Conservation (phyloP, 2,888 invertebrate genomes). For the Phorcus lineatus region DNA sequence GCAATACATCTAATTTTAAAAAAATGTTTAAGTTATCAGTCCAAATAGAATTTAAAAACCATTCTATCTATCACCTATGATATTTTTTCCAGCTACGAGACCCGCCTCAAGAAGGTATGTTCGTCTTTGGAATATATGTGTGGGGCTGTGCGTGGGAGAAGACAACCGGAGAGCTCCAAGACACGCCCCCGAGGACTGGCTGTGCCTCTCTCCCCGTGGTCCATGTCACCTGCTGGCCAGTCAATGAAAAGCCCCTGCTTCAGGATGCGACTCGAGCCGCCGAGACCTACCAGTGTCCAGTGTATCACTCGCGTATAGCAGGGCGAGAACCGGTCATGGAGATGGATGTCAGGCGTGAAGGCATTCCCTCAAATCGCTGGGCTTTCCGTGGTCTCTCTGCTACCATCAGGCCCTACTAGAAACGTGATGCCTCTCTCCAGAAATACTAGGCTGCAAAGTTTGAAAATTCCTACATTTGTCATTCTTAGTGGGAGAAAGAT, state of each 20-base stretch:
- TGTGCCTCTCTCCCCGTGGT: slow-evolving; percentile 72
- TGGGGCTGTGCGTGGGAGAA: slow-evolving; percentile 76
- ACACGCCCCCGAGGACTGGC: slow-evolving; percentile 68
- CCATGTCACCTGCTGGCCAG: slow-evolving; percentile 73
- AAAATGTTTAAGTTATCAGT: too few relatives aligned
- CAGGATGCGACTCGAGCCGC: slow-evolving; percentile 66
- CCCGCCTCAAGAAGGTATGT: slow-evolving; percentile 76
- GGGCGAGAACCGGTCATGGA: slow-evolving; percentile 69
- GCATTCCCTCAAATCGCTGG: slow-evolving; percentile 71
- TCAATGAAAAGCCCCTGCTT: slow-evolving; percentile 65
- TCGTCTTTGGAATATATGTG: slow-evolving; percentile 74
- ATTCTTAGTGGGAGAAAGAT: too few relatives aligned
- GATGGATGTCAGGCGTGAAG: slow-evolving; percentile 70
- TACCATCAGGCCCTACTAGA: slow-evolving; percentile 72
- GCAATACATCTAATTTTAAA: too few relatives aligned
- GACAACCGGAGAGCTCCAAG: slow-evolving; percentile 73
- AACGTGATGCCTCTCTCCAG: not conserved
- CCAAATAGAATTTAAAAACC: too few relatives aligned
- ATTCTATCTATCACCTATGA: not conserved
- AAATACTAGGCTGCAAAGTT: too few relatives aligned
- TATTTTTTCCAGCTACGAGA: slow-evolving; percentile 68
- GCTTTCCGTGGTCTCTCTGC: slow-evolving; percentile 73
- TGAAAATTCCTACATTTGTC: too few relatives aligned
- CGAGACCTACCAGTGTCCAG: slow-evolving; percentile 73
- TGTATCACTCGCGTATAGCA: slow-evolving; percentile 69